Conservation (phyloP, 2,888 invertebrate species). For the Cosmia pyralina region DNA sequence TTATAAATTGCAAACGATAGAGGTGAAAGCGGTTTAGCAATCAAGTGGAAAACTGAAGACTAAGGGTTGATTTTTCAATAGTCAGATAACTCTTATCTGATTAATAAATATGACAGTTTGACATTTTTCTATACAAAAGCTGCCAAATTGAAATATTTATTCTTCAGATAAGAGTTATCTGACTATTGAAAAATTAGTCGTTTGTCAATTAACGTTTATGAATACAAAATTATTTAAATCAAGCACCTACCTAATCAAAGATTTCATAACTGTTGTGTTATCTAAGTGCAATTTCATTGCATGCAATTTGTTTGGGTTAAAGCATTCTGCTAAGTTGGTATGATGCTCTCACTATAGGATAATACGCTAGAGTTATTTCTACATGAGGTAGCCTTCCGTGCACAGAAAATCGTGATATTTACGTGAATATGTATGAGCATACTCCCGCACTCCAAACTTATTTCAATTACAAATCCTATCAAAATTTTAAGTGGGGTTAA, state of each 20-base stretch:
- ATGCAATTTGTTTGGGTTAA: not conserved
- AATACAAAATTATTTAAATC: not conserved
- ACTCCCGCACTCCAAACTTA: constrained; percentile 35
- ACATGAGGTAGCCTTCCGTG: not conserved
- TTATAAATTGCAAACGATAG: not conserved
- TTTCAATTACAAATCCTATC: constrained; percentile 51
- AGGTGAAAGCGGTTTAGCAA: too few relatives aligned
- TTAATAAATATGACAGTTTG: too few relatives aligned
- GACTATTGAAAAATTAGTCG: too few relatives aligned
- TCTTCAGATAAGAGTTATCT: too few relatives aligned
- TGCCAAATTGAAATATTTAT: too few relatives aligned
- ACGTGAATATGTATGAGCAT: constrained; percentile 26
- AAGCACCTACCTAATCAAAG: not conserved
- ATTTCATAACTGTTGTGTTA: not conserved
- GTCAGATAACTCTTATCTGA: too few relatives aligned
- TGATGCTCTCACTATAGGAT: not conserved
- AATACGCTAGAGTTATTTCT: not conserved
- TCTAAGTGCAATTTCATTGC: not conserved
- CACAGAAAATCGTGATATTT: not conserved
- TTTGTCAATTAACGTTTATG: not conserved
- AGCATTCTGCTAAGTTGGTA: not conserved
- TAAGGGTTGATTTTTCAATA: too few relatives aligned
- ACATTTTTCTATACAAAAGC: too few relatives aligned
- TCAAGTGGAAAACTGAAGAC: not conserved
- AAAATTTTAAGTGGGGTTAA: constrained; percentile 47